Evolutionary conservation across 2,797 vertebrate genomes (phyloP).

Genomic region (Clamator glandarius): DNA sequence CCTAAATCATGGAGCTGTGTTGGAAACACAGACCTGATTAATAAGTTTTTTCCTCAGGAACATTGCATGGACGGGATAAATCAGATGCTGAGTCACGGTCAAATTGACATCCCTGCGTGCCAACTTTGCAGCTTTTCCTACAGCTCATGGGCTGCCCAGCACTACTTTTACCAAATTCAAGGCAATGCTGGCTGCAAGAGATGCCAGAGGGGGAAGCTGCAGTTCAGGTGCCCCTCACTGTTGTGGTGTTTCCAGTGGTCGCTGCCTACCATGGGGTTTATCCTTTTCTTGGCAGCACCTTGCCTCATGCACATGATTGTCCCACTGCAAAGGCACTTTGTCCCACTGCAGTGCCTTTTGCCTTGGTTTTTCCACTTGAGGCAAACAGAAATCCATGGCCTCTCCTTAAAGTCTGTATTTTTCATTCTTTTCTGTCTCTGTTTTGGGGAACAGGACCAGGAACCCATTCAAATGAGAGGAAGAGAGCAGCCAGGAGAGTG

Average conservation of each 20-base stretch:
- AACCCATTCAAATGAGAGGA: background rate
- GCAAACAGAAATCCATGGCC: background rate
- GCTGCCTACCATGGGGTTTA: background rate
- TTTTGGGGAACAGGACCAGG: background rate
- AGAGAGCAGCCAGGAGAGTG: background rate
- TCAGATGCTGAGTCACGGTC: background rate
- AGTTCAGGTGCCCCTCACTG: accelerated
- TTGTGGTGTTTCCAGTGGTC: background rate
- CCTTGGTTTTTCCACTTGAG: background rate
- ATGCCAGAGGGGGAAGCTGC: background rate
- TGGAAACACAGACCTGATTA: conserved; percentile 17
- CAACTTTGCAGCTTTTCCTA: background rate
- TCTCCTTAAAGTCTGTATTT: background rate
- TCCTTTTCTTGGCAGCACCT: background rate
- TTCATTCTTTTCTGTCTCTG: background rate
- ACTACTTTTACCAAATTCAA: background rate
- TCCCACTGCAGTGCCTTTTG: accelerated
- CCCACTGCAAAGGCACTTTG: accelerated
- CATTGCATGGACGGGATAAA: background rate
- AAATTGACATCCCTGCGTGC: background rate
- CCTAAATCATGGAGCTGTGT: background rate
- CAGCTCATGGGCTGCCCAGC: background rate
- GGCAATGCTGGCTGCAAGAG: background rate
- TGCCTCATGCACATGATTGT: accelerated
- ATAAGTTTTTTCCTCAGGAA: background rate